Conservation (phyloP, 2,113 vertebrate species). For the Protomyctophum bolini region DNA sequence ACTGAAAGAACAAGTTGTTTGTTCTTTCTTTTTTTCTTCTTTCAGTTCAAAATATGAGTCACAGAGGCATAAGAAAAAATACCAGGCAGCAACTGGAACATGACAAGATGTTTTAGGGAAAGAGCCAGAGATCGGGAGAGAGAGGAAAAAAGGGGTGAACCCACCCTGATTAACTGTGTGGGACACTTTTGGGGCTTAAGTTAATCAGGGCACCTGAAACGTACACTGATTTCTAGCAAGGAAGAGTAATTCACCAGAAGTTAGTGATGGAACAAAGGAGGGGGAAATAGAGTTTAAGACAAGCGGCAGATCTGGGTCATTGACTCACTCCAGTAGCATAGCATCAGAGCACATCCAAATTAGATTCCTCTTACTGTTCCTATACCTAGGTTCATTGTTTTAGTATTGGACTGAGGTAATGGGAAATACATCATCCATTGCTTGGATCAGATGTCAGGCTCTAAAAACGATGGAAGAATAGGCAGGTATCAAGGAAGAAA, state of each 20-base stretch:
- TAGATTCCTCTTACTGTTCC: background rate
- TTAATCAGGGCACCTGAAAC: conserved; percentile 43
- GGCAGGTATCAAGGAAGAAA: no score
- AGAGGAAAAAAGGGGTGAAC: conserved; percentile 6
- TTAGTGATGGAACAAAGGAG: conserved; percentile 16
- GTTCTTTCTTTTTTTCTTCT: no score
- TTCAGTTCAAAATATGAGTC: no score
- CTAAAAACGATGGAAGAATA: no score
- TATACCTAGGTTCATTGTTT: background rate
- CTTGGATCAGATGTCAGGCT: background rate
- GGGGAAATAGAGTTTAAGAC: conserved; percentile 31
- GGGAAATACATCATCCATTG: background rate
- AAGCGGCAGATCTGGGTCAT: conserved; percentile 40
- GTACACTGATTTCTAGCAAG: conserved; percentile 20
- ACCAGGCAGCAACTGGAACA: background rate
- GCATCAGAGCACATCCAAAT: background rate
- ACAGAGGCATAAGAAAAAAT: no score
- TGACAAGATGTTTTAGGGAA: background rate
- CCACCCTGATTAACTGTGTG: conserved; percentile 29
- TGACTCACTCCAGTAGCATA: background rate
- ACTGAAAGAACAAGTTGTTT: no score
- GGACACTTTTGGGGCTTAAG: conserved; percentile 23
- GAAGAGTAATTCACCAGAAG: conserved; percentile 37
- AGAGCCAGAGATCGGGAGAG: conserved; percentile 1
- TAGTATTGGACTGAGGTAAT: background rate